Evolutionary conservation across 2,113 vertebrate species (phyloP).

Genomic region (Nycticryphes semicollaris): DNA sequence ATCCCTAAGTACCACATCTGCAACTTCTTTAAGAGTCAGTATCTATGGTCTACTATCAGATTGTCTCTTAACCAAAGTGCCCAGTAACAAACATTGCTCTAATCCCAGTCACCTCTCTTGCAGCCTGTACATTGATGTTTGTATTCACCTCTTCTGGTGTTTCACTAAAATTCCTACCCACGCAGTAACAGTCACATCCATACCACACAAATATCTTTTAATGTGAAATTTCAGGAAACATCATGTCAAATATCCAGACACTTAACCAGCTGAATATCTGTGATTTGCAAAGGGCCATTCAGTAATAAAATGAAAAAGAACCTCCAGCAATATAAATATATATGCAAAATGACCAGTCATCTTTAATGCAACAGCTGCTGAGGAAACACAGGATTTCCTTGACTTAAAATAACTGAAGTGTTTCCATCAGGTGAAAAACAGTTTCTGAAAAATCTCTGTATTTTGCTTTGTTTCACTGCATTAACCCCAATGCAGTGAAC

Average conservation of each 20-base stretch:
- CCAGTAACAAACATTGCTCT: neutral
- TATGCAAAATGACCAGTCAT: constrained; percentile 7
- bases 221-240: neutral
- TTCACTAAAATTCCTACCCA: neutral
- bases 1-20: neutral
- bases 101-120: neutral
- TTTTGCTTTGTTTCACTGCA: neutral
- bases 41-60: neutral
- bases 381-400: constrained; percentile 45
- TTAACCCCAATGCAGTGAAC: neutral
- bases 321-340: neutral
- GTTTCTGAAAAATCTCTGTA: neutral
- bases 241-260: neutral
- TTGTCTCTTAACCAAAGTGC: neutral
- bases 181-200: neutral
- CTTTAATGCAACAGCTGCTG: constrained; percentile 35
- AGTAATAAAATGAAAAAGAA: constrained; percentile 1
- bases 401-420: neutral
- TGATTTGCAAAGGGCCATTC: neutral
- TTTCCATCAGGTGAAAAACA: neutral
- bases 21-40: neutral
- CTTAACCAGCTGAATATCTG: neutral
- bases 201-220: neutral
- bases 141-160: neutral
- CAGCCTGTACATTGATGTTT: neutral